Percentiles rank a stretch among this genome's conserved stretches.
phyloP scores from a whole-genome alignment of 2,797 vertebrate genomes.

The Euphonia xanthogaster region DNA sequence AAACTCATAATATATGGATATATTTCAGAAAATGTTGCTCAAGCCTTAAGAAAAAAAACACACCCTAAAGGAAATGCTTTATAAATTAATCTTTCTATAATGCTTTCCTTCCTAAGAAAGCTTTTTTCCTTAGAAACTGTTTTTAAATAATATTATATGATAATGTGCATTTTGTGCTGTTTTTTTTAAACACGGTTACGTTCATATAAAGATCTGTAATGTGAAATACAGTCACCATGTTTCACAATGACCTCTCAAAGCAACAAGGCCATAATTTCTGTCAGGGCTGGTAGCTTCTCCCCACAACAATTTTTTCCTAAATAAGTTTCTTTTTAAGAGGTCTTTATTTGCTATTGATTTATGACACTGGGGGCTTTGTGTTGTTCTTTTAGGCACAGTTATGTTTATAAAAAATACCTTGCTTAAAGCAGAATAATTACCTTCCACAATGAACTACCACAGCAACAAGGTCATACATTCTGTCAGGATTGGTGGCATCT shows the following conservation, averaged over 20 bases:
- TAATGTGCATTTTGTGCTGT: fast-evolving
- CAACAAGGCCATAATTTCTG: conserved; percentile 66
- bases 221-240: conserved; percentile 39
- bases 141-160: background rate
- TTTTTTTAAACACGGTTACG: background rate
- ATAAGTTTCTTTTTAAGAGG: background rate
- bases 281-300: conserved; percentile 68
- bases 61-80: background rate
- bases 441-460: conserved; percentile 86
- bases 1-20: background rate
- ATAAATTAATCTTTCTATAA: background rate
- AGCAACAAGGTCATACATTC: conserved; percentile 85
- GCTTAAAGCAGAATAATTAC: conserved; percentile 54
- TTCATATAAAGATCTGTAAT: background rate
- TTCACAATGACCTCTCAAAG: conserved; percentile 70
- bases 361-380: background rate
- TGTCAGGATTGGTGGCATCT: conserved; percentile 84
- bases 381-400: background rate
- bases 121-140: background rate
- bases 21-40: background rate
- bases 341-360: background rate
- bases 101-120: background rate
- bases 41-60: background rate
- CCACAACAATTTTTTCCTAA: background rate
- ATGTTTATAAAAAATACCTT: background rate